phyloP scores from a whole-genome alignment of 2,113 vertebrate genomes.

The Neotoma lepida region DNA sequence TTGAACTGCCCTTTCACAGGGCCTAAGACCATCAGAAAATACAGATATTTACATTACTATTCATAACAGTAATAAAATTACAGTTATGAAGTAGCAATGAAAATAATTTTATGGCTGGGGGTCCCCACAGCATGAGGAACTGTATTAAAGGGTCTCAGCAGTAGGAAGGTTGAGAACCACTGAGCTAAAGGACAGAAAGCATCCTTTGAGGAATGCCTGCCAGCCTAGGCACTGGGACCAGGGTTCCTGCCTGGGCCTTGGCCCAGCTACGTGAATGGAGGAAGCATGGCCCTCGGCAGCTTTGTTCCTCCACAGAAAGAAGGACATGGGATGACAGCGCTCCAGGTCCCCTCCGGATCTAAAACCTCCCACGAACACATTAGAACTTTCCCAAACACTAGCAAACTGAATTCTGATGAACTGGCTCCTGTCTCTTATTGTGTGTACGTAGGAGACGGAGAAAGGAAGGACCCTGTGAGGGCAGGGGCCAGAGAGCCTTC shows the following conservation, averaged over 20 bases:
- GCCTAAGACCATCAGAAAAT: neutral
- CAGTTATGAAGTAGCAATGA: neutral
- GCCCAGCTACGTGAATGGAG: too few relatives aligned
- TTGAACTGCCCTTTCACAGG: too few relatives aligned
- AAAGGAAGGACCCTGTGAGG: neutral
- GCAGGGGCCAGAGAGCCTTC: fast-evolving
- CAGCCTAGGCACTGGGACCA: neutral
- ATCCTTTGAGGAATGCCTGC: neutral
- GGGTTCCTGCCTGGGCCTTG: too few relatives aligned
- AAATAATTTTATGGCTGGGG: neutral
- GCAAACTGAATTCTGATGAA: neutral
- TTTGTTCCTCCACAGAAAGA: neutral
- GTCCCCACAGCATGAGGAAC: neutral
- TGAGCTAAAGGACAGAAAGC: neutral
- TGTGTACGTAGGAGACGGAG: neutral
- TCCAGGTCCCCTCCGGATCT: neutral
- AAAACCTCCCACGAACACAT: neutral
- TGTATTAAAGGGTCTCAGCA: neutral
- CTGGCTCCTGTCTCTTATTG: neutral
- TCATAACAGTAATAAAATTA: neutral
- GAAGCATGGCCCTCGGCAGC: too few relatives aligned
- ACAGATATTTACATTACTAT: neutral
- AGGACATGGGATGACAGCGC: neutral
- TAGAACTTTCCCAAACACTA: neutral
- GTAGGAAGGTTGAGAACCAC: neutral